Evolutionary conservation across 2,113 vertebrate species (phyloP), one percentile per base, ranked within the genome.

Genomic region (Etheostoma spectabile): DNA sequence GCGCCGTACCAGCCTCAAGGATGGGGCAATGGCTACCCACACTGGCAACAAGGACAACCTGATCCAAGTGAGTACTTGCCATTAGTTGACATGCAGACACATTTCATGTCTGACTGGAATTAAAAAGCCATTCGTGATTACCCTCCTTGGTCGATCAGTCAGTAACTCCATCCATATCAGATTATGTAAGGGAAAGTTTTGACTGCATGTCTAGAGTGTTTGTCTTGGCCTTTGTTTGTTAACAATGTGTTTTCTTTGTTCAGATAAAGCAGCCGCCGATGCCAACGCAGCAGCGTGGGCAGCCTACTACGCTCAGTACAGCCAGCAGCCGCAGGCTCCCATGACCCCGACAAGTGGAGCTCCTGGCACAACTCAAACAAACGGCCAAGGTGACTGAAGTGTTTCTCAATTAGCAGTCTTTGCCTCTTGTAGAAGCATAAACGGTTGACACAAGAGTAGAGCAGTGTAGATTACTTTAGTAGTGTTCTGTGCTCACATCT

Each of bases 271-370:
- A 84, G 98, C 97, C 77, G 96, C 98, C 0, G 98, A 99, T 82
- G 98, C 98, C 74, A 99, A 99, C 81, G 98, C 98, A 51, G 98
- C 98, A 60, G 98, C 98, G 0, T 99, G 98, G 98, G 98, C 98
- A 79, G 98, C 98, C 8, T 99, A 99, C 87, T 99, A 99, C 75
- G 97, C 98, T 89, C 98, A 99, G 92, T 99, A 99, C 85, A 96
- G 99, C 55, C 97, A 99, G 82, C 98, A 99, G 89, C 98, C 95
- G 0, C 95, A 98, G 96, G 96, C 97, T 79, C 97, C 98, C 51
- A 97, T 99, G 94, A 97, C 98, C 74, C 97, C 98, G 56, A 95
- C 97, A 61, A 93, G 95, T 27, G 96, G 96, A 75, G 98, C 97
- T 65, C 98, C 97, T 27, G 90, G 97, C 82, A 96, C 97, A 51